Percentiles rank a stretch among this genome's conserved stretches.
Evolutionary conservation across 1,140 invertebrate genomes (phyloP).

Genomic region (Drosophila sp.): DNA sequence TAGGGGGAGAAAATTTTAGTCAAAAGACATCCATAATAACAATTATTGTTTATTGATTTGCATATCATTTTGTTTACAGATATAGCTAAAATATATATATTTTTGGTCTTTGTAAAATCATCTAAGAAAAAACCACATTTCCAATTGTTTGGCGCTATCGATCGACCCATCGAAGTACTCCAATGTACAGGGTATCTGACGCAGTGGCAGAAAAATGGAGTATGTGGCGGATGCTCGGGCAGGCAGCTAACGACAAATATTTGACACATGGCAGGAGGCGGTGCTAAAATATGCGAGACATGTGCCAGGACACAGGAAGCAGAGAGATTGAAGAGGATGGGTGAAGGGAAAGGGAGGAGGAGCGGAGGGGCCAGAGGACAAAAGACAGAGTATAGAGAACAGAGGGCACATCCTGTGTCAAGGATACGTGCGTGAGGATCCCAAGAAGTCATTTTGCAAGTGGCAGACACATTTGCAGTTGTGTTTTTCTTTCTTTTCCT

Average conservation of each 20-base stretch:
- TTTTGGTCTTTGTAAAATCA: too few species aligned
- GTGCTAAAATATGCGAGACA: conserved; percentile 72
- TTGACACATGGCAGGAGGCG: conserved; percentile 57
- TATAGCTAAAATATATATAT: too few species aligned
- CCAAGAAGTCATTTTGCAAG: conserved; percentile 33
- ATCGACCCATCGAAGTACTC: too few species aligned
- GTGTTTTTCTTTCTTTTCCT: conserved; percentile 34
- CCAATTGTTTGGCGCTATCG: too few species aligned
- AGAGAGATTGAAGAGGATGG: neutral
- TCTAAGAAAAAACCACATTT: too few species aligned
- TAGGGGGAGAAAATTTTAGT: too few species aligned
- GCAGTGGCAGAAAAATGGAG: conserved; percentile 11
- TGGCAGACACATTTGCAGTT: conserved; percentile 21
- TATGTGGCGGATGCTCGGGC: conserved; percentile 23
- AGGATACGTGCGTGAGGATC: conserved; percentile 32
- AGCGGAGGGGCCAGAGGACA: neutral
- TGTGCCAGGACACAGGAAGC: conserved; percentile 47
- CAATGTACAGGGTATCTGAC: neutral
- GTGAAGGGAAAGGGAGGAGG: neutral
- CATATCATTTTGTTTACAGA: too few species aligned
- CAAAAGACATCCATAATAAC: too few species aligned
- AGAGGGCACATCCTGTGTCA: conserved; percentile 3
- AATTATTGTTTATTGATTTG: too few species aligned
- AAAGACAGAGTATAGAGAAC: neutral
- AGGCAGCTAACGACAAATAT: conserved; percentile 73